These are phyloP conservation scores for Leucophenga montana DNA, from an alignment of 2,888 invertebrate genomes.

Conservation along the genomic window DNA sequence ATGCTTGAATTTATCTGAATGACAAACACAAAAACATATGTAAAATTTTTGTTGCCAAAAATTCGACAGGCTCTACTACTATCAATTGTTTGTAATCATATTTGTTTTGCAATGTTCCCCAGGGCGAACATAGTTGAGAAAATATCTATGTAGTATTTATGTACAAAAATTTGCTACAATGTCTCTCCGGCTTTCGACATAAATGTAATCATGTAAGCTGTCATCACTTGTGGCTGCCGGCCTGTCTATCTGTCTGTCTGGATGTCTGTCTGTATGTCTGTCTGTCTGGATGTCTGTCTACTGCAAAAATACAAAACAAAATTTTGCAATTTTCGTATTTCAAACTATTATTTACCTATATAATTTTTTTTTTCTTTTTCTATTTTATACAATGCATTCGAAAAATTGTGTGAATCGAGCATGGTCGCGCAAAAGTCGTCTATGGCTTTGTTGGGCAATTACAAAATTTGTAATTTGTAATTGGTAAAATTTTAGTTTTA, in stretches of 20 bases:
- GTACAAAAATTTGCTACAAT: no score
- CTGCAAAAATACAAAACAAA: constrained; percentile 8
- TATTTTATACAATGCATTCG: no score
- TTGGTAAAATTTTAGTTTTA: constrained; percentile 61
- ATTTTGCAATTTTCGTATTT: background rate
- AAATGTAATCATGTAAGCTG: constrained; percentile 5
- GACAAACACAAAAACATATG: background rate
- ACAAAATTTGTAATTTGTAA: constrained; percentile 62
- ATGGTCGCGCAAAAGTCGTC: constrained; percentile 15
- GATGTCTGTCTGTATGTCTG: background rate
- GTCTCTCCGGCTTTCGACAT: background rate
- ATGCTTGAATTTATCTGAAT: background rate
- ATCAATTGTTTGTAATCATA: constrained; percentile 14
- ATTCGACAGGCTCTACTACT: background rate
- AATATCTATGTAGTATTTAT: no score
- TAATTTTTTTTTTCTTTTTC: no score
- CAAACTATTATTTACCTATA: no score
- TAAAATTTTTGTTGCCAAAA: background rate
- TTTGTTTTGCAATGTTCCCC: constrained; percentile 9
- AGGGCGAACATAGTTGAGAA: background rate
- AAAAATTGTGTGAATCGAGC: constrained; percentile 9
- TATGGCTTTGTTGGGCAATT: constrained; percentile 63
- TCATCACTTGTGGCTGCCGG: constrained; percentile 9
- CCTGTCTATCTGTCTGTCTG: background rate
- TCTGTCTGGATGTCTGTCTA: no score